phyloP scores from a whole-genome alignment of 2,797 vertebrate genomes.

The Corythornis leucogaster region DNA sequence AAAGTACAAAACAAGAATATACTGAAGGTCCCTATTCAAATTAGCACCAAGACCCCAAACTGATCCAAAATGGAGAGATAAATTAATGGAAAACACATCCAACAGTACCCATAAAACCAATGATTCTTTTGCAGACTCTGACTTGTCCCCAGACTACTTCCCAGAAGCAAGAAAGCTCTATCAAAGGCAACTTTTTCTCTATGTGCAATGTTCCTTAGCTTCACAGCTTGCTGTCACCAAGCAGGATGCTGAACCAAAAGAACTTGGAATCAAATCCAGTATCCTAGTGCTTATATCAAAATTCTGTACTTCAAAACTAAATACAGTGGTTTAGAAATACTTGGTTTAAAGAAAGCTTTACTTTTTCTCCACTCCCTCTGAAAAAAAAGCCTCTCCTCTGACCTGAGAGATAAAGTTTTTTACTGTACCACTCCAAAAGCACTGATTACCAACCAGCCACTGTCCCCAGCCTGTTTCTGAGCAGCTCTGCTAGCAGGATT shows the following conservation, averaged over 20 bases:
- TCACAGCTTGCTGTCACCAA: background rate
- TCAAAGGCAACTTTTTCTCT: background rate
- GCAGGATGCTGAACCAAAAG: background rate
- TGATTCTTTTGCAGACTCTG: background rate
- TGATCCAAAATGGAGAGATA: background rate
- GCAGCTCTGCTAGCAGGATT: background rate
- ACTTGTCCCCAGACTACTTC: background rate
- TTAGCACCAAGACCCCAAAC: background rate
- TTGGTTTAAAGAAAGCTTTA: background rate
- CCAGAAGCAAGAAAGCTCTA: background rate
- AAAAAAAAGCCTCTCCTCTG: rapidly evolving
- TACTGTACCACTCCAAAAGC: background rate
- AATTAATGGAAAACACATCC: background rate
- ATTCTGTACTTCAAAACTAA: background rate
- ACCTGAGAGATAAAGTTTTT: background rate
- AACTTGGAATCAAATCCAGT: background rate
- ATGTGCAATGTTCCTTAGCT: background rate
- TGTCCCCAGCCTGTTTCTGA: background rate
- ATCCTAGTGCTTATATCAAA: background rate
- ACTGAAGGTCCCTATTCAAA: background rate
- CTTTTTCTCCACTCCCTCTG: background rate
- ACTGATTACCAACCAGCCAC: background rate
- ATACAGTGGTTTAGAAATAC: background rate
- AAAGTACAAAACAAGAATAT: background rate
- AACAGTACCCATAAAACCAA: background rate